phyloP scores from a whole-genome alignment of 1,140 invertebrate genomes.

The Bombus vancouverensis region DNA sequence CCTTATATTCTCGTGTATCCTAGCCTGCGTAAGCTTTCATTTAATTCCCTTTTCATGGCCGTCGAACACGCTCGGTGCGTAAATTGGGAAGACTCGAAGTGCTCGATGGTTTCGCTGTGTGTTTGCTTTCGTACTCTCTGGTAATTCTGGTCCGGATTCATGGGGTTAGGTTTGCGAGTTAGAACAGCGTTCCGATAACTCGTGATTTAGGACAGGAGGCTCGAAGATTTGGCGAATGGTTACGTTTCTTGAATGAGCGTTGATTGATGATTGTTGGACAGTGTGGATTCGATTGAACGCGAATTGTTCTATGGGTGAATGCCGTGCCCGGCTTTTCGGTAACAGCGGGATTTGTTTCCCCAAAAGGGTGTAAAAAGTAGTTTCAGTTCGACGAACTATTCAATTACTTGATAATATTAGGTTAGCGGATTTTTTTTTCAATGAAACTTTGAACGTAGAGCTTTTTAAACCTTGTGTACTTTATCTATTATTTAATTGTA shows the following conservation, averaged over 20 bases:
- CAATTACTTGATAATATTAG: background rate
- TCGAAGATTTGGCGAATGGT: background rate
- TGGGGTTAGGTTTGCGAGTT: background rate
- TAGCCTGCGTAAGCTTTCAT: background rate
- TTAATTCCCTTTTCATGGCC: background rate
- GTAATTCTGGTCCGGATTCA: background rate
- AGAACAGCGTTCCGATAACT: background rate
- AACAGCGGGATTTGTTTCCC: background rate
- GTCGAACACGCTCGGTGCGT: background rate
- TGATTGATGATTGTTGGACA: slow-evolving; percentile 15
- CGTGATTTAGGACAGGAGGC: background rate
- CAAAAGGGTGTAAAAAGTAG: background rate
- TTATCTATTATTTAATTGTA: no score
- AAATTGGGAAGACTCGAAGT: background rate
- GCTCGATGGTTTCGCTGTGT: background rate
- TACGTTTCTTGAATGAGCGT: slow-evolving; percentile 14
- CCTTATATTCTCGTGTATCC: background rate
- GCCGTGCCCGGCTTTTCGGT: background rate
- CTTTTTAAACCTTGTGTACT: no score
- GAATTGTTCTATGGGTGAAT: background rate
- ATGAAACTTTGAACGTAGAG: no score
- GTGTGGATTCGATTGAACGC: background rate
- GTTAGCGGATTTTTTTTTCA: background rate
- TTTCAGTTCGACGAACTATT: background rate
- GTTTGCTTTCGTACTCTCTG: background rate